These are phyloP conservation scores for Lepidocolaptes lacrymiger DNA, from an alignment of 2,797 vertebrate species.

Conservation along the genomic window DNA sequence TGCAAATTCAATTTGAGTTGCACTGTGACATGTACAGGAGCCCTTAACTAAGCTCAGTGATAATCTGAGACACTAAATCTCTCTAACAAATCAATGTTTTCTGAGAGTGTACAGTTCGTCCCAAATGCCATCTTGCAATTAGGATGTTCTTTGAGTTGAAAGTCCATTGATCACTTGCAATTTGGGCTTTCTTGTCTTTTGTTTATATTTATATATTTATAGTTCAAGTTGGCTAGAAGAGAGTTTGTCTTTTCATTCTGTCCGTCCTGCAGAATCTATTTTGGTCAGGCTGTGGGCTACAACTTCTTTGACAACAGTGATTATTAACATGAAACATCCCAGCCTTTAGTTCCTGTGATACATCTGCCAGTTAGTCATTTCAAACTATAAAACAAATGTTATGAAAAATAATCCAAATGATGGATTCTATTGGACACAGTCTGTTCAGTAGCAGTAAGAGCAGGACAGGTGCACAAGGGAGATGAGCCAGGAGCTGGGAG, in stretches of 20 bases:
- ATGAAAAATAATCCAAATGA: background rate
- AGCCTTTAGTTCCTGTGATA: background rate
- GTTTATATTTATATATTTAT: background rate
- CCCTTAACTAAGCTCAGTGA: background rate
- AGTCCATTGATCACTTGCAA: background rate
- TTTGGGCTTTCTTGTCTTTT: background rate
- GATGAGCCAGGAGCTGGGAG: background rate
- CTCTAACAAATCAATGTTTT: background rate
- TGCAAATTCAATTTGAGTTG: background rate
- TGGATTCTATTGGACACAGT: background rate
- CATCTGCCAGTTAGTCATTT: background rate
- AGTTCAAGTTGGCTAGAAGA: background rate
- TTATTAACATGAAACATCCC: background rate
- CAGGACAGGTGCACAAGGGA: background rate
- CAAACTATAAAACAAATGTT: background rate
- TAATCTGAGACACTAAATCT: background rate
- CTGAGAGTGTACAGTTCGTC: background rate
- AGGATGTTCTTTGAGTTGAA: background rate
- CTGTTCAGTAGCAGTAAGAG: background rate
- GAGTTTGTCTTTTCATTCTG: background rate
- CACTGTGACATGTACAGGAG: background rate
- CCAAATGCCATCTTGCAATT: background rate
- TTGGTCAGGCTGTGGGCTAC: background rate
- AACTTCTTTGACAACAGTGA: background rate
- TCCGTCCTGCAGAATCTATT: background rate